A percentile compares a stretch with the other conserved stretches of the same genome.
Conservation (phyloP, 2,113 vertebrate species). For the Cololabis saira region DNA sequence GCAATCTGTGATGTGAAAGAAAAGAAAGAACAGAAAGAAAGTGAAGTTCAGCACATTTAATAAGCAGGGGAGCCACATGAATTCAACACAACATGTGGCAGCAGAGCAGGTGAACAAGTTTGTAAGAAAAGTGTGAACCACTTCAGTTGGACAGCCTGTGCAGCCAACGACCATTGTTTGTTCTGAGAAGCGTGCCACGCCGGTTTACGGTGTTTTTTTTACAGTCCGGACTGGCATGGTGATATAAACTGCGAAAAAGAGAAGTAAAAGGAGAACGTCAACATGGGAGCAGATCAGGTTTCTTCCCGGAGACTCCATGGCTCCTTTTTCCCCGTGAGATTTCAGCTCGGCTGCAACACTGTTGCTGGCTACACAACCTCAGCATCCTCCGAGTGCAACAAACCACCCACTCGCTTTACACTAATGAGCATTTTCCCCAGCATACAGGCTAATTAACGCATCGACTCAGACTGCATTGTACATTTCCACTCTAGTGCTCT, state of each 20-base stretch:
- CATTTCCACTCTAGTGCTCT: slow-evolving; percentile 24
- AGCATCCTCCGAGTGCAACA: slow-evolving; percentile 43
- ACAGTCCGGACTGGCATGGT: slow-evolving; percentile 30
- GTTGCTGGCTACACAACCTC: slow-evolving; percentile 52
- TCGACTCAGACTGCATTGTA: slow-evolving; percentile 38
- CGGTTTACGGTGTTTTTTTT: neutral
- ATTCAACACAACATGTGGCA: neutral
- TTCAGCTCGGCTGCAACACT: slow-evolving; percentile 56
- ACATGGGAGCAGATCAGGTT: slow-evolving; percentile 58
- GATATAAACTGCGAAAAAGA: slow-evolving; percentile 32
- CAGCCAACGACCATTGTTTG: neutral
- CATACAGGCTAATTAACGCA: slow-evolving; percentile 57
- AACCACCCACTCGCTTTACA: slow-evolving; percentile 22
- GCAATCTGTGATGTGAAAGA: slow-evolving; percentile 41
- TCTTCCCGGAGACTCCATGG: slow-evolving; percentile 70
- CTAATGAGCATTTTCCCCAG: slow-evolving; percentile 57
- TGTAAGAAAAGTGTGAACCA: slow-evolving; percentile 3
- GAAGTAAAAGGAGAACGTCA: slow-evolving; percentile 37
- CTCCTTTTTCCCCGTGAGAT: slow-evolving; percentile 64
- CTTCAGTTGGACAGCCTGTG: neutral
- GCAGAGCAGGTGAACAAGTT: slow-evolving; percentile 27
- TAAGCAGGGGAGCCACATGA: neutral
- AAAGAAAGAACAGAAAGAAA: slow-evolving; percentile 5
- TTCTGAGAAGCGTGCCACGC: neutral
- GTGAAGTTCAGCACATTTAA: neutral